These are phyloP conservation scores for Phrynocephalus forsythii DNA, from an alignment of 2,797 vertebrate genomes.

Conservation along the genomic window DNA sequence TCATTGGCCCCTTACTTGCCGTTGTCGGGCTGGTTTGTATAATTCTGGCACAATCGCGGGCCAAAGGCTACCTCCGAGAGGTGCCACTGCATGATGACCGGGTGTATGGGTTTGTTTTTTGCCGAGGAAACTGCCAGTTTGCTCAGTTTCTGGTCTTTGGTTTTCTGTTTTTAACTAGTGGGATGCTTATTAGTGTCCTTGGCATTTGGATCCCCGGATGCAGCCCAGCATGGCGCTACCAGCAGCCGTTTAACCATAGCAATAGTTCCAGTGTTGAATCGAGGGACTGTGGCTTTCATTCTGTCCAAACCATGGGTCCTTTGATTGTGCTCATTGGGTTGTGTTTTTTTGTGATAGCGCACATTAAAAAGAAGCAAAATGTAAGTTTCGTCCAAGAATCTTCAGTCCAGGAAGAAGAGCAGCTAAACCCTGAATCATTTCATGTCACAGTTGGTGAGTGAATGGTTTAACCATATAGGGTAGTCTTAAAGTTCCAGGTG, in stretches of 20 bases:
- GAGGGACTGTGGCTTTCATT: conserved; percentile 78
- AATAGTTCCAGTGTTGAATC: conserved; percentile 46
- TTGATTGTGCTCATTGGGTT: conserved; percentile 81
- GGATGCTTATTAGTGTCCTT: conserved; percentile 81
- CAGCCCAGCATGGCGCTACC: conserved; percentile 54
- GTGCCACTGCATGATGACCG: conserved; percentile 64
- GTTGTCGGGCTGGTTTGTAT: conserved; percentile 73
- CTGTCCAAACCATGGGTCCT: conserved; percentile 83
- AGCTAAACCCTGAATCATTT: conserved; percentile 68
- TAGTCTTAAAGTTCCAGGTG: not conserved
- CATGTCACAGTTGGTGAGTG: conserved; percentile 81
- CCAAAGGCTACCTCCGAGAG: conserved; percentile 70
- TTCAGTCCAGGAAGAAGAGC: conserved; percentile 69
- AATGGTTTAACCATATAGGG: not conserved
- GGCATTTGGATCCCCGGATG: conserved; percentile 83
- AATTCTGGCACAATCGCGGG: conserved; percentile 78
- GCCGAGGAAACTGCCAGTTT: conserved; percentile 79
- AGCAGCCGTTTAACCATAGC: conserved; percentile 70
- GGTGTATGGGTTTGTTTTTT: conserved; percentile 70
- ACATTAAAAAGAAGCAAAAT: conserved; percentile 80
- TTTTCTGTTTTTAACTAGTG: conserved; percentile 80
- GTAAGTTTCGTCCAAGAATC: conserved; percentile 66
- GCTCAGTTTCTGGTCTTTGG: conserved; percentile 83
- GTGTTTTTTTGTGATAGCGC: conserved; percentile 82
- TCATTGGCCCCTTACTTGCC: conserved; percentile 74